Evolutionary conservation across 2,888 invertebrate species (phyloP), one percentile per base, ranked within the genome.

Genomic region (Spisula solida): DNA sequence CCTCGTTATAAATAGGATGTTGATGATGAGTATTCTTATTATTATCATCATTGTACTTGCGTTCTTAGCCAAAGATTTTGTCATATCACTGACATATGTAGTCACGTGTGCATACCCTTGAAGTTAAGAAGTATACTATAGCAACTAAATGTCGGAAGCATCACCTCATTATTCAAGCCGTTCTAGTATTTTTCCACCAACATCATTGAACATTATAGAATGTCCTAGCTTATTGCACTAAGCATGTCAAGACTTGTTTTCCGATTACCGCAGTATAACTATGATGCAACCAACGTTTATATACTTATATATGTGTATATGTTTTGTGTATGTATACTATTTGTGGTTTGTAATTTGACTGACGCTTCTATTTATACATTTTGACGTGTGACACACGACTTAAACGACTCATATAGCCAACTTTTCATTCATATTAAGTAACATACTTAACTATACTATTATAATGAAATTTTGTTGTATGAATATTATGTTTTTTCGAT

Each of bases 211-310:
- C 56, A 20, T 56, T 56, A n/a, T 56, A 56, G 8, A 25, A 66
- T 5, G 60, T 25, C 60, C 2, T 25, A 66, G 60, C 25, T 66
- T 66, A 66, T 75, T 34, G 31, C 31, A 75, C 0, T 34, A 31
- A 75, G 2, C 75, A 75, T 75, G 75, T 31, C 75, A 16, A 75
- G 31, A 34, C 75, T 16, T 75, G 75, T 31, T 18, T 75, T 75
- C 4, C 18, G 31, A 34, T 12, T 75, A 16, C 0, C 16, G 18
- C 31, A 34, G 14, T 75, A 31, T 31, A 34, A 34, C 31, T 31
- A 75, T 75, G 75, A 75, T 75, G 75, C 16, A 75, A 75, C 34
- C 1, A 1, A 31, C n/a, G 34, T 75, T 29, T 75, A 75, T 18
- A 34, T 75, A 34, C 70, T 31, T 75, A 8, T 6, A 20, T n/a